Evolutionary conservation across 2,888 invertebrate genomes (phyloP), one percentile per base, ranked within the genome.

Genomic region (Pharmacophagus antenor): DNA sequence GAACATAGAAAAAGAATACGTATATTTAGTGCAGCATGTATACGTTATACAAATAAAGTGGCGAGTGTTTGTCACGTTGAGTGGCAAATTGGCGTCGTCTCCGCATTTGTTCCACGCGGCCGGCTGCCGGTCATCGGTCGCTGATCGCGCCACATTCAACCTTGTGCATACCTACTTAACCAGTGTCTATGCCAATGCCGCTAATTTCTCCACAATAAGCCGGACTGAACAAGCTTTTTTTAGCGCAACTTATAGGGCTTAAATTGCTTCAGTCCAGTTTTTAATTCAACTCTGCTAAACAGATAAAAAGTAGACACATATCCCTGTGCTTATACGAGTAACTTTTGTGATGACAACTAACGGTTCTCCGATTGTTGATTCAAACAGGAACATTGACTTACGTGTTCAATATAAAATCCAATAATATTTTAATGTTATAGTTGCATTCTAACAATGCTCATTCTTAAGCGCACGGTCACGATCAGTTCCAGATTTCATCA

Each of bases 81-180:
- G 79, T 80, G 82, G 82, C 80, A 85, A 85, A 85, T 84, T 85
- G 81, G 80, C 80, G 76, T 81, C 76, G 77, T 81, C 77, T 79
- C 72, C 75, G 79, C 76, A 85, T 84, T 84, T 79, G 84, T 84
- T 82, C 79, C 81, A 77, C 70, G 72, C 54, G 61, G 65, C 44
- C 66, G 58, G 58, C 63, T 67, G 64, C 62, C 69, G 70, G 65
- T 66, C 70, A 64, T 62, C 69, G 69, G 66, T 67, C 66, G 69
- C 67, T 66, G 68, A 70, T 71, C 77, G 76, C 77, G 73, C 74
- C 73, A 73, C 76, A 72, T 73, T 77, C 80, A 78, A 80, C 86
- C 82, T 84, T 84, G 80, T 73, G 70, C 57, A 73, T 66, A 68
- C 75, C 69, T 67, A 74, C 73, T 68, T 63, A 44, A 65, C 58